A percentile compares a stretch with the other conserved stretches of the same genome.
Evolutionary conservation across 2,888 invertebrate genomes (phyloP).

Genomic region (Hydroisotoma schaefferi): DNA sequence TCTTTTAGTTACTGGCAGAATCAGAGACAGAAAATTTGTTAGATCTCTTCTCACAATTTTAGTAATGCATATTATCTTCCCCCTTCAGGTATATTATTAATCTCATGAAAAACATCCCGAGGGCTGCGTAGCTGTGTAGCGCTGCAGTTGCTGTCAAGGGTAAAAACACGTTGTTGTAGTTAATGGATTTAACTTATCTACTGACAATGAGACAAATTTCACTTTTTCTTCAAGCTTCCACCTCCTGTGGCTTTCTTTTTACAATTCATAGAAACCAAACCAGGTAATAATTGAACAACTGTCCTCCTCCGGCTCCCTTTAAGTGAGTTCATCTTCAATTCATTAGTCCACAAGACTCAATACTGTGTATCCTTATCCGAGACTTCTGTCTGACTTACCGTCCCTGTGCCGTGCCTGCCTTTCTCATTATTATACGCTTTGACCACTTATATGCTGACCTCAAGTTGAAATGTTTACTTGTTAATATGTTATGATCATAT

Average conservation of each 20-base stretch:
- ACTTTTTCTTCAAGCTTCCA: slow-evolving; percentile 15
- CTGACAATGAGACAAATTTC: slow-evolving; percentile 25
- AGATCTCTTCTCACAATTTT: too few relatives aligned
- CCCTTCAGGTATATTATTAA: background rate
- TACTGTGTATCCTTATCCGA: too few relatives aligned
- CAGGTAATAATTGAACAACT: slow-evolving; percentile 15
- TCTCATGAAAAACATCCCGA: slow-evolving; percentile 1
- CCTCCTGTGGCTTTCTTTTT: slow-evolving; percentile 21
- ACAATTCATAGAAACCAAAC: slow-evolving; percentile 8
- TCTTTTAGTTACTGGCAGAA: too few relatives aligned
- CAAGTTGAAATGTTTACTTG: background rate
- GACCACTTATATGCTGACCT: background rate
- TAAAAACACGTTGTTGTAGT: slow-evolving; percentile 7
- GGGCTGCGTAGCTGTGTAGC: too few relatives aligned
- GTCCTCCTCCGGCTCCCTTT: slow-evolving; percentile 6
- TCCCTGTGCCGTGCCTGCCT: too few relatives aligned
- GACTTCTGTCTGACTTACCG: too few relatives aligned
- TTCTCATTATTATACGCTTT: too few relatives aligned
- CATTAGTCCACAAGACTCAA: slow-evolving; percentile 1
- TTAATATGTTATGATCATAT: slow-evolving; percentile 3
- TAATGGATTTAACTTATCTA: slow-evolving; percentile 11
- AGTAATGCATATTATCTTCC: background rate
- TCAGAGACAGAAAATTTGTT: too few relatives aligned
- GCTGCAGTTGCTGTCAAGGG: slow-evolving; percentile 7
- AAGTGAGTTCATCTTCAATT: slow-evolving; percentile 5